Evolutionary conservation across 1,140 invertebrate genomes (phyloP).

Genomic region (Meloidogyne hapla): DNA sequence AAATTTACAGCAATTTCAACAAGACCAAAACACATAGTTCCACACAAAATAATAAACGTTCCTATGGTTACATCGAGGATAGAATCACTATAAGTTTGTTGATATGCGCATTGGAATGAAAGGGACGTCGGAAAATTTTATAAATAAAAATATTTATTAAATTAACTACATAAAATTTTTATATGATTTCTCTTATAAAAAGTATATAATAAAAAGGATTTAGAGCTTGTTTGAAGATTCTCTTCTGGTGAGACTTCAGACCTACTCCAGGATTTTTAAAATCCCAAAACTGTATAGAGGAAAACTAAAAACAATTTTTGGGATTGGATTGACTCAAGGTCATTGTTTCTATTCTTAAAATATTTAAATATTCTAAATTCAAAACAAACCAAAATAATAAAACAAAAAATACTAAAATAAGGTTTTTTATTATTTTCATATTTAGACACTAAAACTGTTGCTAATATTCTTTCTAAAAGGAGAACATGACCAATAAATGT

Average conservation of each 20-base stretch:
- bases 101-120: neutral
- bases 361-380: too few species aligned
- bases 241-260: too few species aligned
- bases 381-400: constrained; percentile 1
- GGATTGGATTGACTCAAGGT: too few species aligned
- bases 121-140: neutral
- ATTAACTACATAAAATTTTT: too few species aligned
- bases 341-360: too few species aligned
- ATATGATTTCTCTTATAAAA: too few species aligned
- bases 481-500: constrained; percentile 7
- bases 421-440: constrained; percentile 17
- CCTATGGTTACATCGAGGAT: neutral
- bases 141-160: neutral
- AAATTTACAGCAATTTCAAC: neutral
- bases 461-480: constrained; percentile 8
- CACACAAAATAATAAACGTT: neutral
- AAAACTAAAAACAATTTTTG: too few species aligned
- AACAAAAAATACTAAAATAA: neutral
- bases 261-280: too few species aligned
- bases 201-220: too few species aligned
- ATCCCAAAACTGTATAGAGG: too few species aligned
- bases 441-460: constrained; percentile 10
- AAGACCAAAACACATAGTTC: neutral
- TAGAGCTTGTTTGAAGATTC: too few species aligned
- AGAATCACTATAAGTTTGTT: neutral